A percentile compares a stretch with the other conserved stretches of the same genome.
These are phyloP conservation scores for Peromyscus leucopus DNA, from an alignment of 2,113 vertebrate species.

Conservation along the genomic window DNA sequence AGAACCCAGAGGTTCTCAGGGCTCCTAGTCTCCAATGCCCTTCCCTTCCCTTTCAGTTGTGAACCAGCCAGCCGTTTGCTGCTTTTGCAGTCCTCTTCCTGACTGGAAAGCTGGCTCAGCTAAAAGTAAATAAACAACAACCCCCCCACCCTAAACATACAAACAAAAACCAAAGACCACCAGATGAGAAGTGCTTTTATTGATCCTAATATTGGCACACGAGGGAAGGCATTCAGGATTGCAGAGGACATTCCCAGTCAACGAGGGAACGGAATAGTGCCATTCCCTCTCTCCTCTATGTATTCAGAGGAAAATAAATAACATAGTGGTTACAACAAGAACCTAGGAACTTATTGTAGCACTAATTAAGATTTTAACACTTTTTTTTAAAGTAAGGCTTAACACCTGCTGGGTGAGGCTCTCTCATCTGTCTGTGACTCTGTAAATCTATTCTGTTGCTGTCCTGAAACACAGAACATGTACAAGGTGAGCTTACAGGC, in stretches of 20 bases:
- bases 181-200: not conserved
- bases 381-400: not conserved
- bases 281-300: not conserved
- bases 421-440: not conserved
- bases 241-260: not conserved
- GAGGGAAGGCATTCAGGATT: not conserved
- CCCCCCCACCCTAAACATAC: not conserved
- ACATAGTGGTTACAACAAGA: not conserved
- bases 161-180: not conserved
- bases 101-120: not conserved
- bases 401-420: not conserved
- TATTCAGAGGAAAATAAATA: not conserved
- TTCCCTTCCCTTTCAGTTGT: not conserved
- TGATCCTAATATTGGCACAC: not conserved
- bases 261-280: not conserved
- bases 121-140: not conserved
- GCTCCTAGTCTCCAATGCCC: not conserved
- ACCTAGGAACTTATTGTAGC: not conserved
- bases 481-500: not conserved
- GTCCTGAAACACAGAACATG: not conserved
- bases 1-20: not conserved
- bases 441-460: conserved; percentile 2
- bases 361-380: not conserved
- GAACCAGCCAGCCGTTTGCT: too few species aligned
- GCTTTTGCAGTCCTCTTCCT: not conserved